Base-by-base conservation (phyloP, 64 coral and sea anemone genomes). In the Trachythela sp. region DNA sequence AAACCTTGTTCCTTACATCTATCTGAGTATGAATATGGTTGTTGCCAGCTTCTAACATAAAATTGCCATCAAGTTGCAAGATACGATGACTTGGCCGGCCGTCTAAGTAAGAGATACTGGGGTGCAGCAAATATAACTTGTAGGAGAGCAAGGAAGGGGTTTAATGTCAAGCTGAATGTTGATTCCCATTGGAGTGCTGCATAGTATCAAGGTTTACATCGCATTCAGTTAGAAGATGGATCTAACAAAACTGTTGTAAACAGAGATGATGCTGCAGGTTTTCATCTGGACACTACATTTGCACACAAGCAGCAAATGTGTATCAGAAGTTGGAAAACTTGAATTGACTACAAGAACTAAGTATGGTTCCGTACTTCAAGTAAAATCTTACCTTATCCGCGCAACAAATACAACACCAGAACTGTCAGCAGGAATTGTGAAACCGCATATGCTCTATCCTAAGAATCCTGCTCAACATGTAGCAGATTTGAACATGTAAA, bases 161-260 rank as follows among this genome's bases (percentile, higher is more conserved):
- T 91, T 20, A 86, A 86, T 58, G 45, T 89, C 2, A 89, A 89
- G 37, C 48, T 83, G 11, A 89, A 83, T 32, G 75, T 83, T 11
- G 71, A 51, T 22, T 9, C 71, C 26, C 11, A 89, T 4, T 89
- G 70, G 40, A 89, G 88, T 30, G n/a, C 17, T 17, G 2, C 88
- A 36, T 22, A 77, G n/a, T 89, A 89, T 24, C 41, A 77, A 32
- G 0, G 0, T 13, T 43, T 89, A 9, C 40, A 89, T 58, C 7
- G 83, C 5, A 83, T 89, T 58, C 88, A 89, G 32, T 45, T 89
- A 0, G 54, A 83, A 80, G 0, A 89, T 83, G 88, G 88, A 6
- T 27, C 30, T 29, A 40, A 90, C 32, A 45, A 90, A n/a, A 22
- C 36, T 3, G 48, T 88, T 1, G 24, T 70, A 11, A 88, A 88